phyloP scores from a whole-genome alignment of 2,888 invertebrate species.

The Siphonodentalium dalli region DNA sequence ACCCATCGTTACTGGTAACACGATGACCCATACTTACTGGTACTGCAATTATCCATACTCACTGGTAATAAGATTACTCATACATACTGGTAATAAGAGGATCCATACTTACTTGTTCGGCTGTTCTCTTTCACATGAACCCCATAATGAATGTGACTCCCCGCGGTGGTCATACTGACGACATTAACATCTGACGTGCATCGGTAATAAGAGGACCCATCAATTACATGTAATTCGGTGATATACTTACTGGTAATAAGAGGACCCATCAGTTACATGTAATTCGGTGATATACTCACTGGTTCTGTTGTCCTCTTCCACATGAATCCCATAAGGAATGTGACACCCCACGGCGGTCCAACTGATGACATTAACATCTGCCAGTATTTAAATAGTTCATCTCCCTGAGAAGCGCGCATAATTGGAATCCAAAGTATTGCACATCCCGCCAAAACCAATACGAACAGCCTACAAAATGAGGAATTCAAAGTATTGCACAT shows the following conservation, averaged over 20 bases:
- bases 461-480: conserved; percentile 13
- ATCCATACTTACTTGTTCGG: conserved; percentile 35
- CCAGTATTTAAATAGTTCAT: conserved; percentile 43
- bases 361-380: conserved; percentile 41
- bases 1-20: too few relatives aligned
- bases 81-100: too few relatives aligned
- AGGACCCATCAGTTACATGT: too few relatives aligned
- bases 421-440: conserved; percentile 30
- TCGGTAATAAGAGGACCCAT: too few relatives aligned
- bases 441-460: conserved; percentile 21
- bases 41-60: too few relatives aligned
- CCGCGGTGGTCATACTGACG: conserved; percentile 45
- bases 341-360: conserved; percentile 43
- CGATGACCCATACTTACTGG: too few relatives aligned
- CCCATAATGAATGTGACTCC: conserved; percentile 40
- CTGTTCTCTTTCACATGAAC: conserved; percentile 40
- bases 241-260: too few relatives aligned
- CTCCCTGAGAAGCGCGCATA: conserved; percentile 33
- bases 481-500: conserved; percentile 10
- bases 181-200: conserved; percentile 39
- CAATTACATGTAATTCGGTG: too few relatives aligned
- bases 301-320: conserved; percentile 41
- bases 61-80: too few relatives aligned
- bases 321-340: conserved; percentile 40
- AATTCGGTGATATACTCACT: conserved; percentile 26